Evolutionary conservation across 2,113 vertebrate genomes (phyloP).

Genomic region (Urocolius indicus): DNA sequence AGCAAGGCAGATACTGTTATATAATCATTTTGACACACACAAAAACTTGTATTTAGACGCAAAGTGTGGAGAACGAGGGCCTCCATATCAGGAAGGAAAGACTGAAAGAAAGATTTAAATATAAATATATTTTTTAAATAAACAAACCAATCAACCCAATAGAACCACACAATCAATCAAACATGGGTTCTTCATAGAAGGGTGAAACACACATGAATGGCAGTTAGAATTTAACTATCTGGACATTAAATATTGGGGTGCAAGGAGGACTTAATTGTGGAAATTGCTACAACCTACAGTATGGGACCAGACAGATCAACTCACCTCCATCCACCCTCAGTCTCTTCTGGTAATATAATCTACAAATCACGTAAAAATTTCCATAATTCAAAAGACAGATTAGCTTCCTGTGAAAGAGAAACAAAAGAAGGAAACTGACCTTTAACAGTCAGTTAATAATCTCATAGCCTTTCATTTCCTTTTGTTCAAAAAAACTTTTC

Average conservation of each 20-base stretch:
- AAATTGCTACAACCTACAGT: background rate
- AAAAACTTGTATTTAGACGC: background rate
- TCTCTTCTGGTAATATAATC: background rate
- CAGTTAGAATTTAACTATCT: background rate
- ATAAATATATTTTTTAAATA: background rate
- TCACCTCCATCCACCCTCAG: too few species aligned
- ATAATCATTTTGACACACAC: background rate
- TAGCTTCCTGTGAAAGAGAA: constrained; percentile 23
- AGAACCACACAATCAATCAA: background rate
- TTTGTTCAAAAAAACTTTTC: background rate
- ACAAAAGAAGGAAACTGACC: constrained; percentile 48
- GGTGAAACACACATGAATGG: background rate
- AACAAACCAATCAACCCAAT: background rate
- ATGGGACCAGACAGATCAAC: background rate
- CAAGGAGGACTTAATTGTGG: background rate
- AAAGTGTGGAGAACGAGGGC: background rate
- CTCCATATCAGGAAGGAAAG: background rate
- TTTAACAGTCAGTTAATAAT: background rate
- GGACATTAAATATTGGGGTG: background rate
- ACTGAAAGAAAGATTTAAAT: background rate
- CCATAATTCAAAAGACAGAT: background rate
- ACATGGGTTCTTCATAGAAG: background rate
- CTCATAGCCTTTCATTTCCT: background rate
- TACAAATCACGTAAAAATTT: background rate
- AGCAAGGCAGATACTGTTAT: background rate